Evolutionary conservation across 2,888 invertebrate species (phyloP).

Genomic region (Bugula neritina): DNA sequence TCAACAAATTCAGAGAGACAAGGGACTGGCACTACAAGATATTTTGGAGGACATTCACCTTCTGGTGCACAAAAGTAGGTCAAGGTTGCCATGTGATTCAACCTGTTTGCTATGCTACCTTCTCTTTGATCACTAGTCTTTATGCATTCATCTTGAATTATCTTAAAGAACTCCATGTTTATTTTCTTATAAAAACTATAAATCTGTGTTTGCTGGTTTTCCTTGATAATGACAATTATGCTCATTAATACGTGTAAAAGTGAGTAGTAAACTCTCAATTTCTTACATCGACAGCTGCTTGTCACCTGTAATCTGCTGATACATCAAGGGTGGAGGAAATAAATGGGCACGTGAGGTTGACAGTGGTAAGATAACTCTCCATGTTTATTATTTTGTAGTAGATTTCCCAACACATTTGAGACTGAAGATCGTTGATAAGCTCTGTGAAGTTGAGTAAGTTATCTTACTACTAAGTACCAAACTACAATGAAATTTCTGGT

Average conservation of each 20-base stretch:
- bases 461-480: neutral
- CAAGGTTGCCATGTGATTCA: conserved; percentile 2
- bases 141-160: neutral
- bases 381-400: too few species aligned
- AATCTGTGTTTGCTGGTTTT: too few species aligned
- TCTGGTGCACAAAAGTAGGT: conserved; percentile 75
- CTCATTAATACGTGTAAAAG: too few species aligned
- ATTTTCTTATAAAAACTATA: too few species aligned
- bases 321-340: too few species aligned
- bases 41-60: conserved; percentile 85
- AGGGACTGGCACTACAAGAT: conserved; percentile 87
- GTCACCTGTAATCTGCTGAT: too few species aligned
- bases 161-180: too few species aligned
- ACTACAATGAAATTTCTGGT: neutral
- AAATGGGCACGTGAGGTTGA: too few species aligned
- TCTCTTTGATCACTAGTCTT: neutral
- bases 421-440: conserved; percentile 72
- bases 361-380: too few species aligned
- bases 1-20: conserved; percentile 67
- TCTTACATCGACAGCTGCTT: too few species aligned
- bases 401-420: conserved; percentile 76
- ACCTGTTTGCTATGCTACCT: conserved; percentile 25
- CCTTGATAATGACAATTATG: too few species aligned
- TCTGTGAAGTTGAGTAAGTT: conserved; percentile 76
- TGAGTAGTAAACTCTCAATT: too few species aligned